A percentile compares a stretch with the other conserved stretches of the same genome.
Conservation (phyloP, 2,888 invertebrate species). For the Drosophila conformis region DNA sequence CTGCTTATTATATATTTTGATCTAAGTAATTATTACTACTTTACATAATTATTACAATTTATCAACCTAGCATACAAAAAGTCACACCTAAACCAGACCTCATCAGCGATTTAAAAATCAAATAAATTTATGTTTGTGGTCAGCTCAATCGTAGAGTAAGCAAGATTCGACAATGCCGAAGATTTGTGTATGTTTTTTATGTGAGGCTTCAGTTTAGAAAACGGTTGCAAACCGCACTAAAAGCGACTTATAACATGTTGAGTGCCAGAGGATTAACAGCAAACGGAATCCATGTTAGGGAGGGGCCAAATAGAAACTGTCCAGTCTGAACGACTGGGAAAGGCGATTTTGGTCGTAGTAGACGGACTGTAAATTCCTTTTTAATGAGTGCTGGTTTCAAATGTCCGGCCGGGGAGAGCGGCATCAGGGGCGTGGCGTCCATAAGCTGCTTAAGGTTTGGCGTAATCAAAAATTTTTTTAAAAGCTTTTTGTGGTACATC, state of each 20-base stretch:
- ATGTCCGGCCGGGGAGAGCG: conserved; percentile 26
- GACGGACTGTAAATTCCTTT: conserved; percentile 74
- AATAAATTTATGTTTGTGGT: not conserved
- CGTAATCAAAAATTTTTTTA: conserved; percentile 80
- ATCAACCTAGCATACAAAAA: not conserved
- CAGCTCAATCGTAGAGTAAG: conserved; percentile 13
- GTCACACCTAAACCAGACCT: fast-evolving
- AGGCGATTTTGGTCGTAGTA: conserved; percentile 21
- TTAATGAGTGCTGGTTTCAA: conserved; percentile 73
- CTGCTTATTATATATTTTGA: not conserved
- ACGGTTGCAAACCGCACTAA: conserved; percentile 79
- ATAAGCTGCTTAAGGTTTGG: conserved; percentile 82
- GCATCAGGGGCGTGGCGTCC: conserved; percentile 37
- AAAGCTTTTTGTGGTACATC: conserved; percentile 80
- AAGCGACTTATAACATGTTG: conserved; percentile 82
- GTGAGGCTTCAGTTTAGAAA: conserved; percentile 62
- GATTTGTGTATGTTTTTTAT: conserved; percentile 18
- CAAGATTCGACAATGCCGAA: not conserved
- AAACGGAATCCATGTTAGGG: conserved; percentile 44
- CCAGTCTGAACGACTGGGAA: conserved; percentile 25
- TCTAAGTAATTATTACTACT: not conserved
- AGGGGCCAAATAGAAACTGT: conserved; percentile 49
- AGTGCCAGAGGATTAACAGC: conserved; percentile 79
- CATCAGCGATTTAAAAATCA: not conserved
- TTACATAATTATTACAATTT: not conserved